Base-by-base conservation (phyloP, 1,140 invertebrate genomes). In the Euura saliciscinereae region DNA sequence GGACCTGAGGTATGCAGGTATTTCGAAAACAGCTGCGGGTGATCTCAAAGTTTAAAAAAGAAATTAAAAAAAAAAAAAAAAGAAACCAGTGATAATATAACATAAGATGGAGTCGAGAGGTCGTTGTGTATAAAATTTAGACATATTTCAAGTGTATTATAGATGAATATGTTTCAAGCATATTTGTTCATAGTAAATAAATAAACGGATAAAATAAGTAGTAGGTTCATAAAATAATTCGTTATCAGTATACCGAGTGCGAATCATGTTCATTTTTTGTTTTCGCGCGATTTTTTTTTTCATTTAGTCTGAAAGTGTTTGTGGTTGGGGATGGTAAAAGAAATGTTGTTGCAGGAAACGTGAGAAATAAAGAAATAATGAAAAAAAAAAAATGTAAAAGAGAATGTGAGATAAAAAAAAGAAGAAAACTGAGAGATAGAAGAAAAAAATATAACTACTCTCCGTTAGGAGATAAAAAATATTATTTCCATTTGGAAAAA, bases 31-130 rank as follows among this genome's bases (percentile, higher is more conserved):
- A 6, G 8, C 8, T n/a, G 51, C 10, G 51, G 51, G 6, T 5
- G 51, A 4, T 59, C 51, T n/a, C 10, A 59, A 59, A n/a, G 51
- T 6, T 28, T 28, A 59, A 59, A n/a, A 3, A 1, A 59, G 51
- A 28, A 59, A n/a, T 11, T 3, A 59, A 59, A 59, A 59, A 59
- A 59, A 59, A 51, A 51, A 8, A 51, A 51, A 51, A 8, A 51
- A 51, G n/a, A 51, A 59, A 59, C 51, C 51, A 59, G 51, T 59
- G 51, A 59, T 59, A 59, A 59, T 59, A 59, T 59, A 59, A 59
- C 51, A n/a, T 59, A 59, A 59, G 51, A 28, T 28, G 28, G 28
- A 28, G 28, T 28, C 28, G 28, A 59, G 10, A 59, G 13, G 1
- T 59, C 13, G 51, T 59, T 0, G 51, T 59, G 51, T 59, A 59